Evolutionary conservation across 1,140 invertebrate species (phyloP).

Genomic region (Drosophila lacteicornis): DNA sequence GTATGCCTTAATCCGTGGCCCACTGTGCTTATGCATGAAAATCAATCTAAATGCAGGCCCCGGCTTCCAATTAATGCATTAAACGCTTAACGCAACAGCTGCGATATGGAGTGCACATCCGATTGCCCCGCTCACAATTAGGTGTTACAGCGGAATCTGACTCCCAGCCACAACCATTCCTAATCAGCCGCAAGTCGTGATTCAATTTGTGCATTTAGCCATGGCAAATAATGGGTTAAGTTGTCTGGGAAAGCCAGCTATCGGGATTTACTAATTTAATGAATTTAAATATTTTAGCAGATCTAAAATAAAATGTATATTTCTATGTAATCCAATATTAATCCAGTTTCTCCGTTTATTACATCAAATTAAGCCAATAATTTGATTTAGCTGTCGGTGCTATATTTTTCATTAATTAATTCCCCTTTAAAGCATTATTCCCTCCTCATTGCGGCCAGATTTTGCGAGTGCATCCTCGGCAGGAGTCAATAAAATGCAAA

Average conservation of each 20-base stretch:
- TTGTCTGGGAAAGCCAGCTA: not conserved
- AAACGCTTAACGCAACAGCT: slow-evolving; percentile 20
- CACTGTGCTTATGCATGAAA: slow-evolving; percentile 43
- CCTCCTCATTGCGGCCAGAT: not conserved
- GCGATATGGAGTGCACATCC: not conserved
- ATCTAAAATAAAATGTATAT: too few species aligned
- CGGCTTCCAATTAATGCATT: slow-evolving; percentile 58
- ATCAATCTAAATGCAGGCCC: slow-evolving; percentile 65
- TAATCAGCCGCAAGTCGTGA: slow-evolving; percentile 4
- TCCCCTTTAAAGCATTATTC: not conserved
- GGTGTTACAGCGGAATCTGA: slow-evolving; percentile 8
- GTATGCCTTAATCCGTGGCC: not conserved
- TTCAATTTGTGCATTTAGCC: slow-evolving; percentile 13
- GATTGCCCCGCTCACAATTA: not conserved
- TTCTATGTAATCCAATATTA: not conserved
- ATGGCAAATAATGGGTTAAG: slow-evolving; percentile 5
- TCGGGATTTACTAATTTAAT: too few species aligned
- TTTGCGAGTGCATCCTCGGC: slow-evolving; percentile 4
- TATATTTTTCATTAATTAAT: not conserved
- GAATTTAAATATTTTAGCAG: too few species aligned
- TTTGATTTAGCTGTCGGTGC: not conserved
- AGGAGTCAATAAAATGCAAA: slow-evolving; percentile 55
- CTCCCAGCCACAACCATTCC: not conserved
- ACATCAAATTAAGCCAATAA: too few species aligned
- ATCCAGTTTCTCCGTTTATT: not conserved